These are phyloP conservation scores for Melanotaenia parkinsoni DNA, from an alignment of 2,797 vertebrate species.

Conservation along the genomic window DNA sequence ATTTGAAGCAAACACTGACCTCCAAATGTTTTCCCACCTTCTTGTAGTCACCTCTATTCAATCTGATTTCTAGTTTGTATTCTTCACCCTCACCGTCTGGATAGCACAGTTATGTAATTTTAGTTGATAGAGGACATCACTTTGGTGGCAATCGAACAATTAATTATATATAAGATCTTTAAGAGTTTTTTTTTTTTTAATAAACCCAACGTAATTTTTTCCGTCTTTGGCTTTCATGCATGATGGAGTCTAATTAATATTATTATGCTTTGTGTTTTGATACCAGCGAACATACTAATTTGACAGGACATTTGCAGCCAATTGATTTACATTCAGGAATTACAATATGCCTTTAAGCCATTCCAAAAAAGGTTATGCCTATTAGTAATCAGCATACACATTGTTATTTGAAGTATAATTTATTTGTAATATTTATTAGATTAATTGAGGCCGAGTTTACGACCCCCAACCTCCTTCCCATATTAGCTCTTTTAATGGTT, in stretches of 20 bases:
- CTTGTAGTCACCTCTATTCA: slow-evolving; percentile 29
- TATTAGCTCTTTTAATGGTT: slow-evolving; percentile 33
- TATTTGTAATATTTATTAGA: slow-evolving; percentile 1
- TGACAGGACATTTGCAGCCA: slow-evolving; percentile 11
- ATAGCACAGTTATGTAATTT: not conserved
- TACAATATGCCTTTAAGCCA: slow-evolving; percentile 5
- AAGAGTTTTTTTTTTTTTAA: not conserved
- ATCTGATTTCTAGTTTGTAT: slow-evolving; percentile 3
- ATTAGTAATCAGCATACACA: slow-evolving; percentile 11
- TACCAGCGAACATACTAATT: slow-evolving; percentile 21
- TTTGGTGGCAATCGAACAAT: not conserved
- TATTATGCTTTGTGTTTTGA: slow-evolving; percentile 43
- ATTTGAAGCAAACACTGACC: slow-evolving; percentile 49
- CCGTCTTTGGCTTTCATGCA: not conserved
- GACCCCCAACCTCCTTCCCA: not conserved
- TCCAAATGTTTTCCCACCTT: slow-evolving; percentile 45
- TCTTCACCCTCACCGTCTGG: not conserved
- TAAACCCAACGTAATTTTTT: not conserved
- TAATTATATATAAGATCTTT: not conserved
- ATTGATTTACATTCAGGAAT: slow-evolving; percentile 33
- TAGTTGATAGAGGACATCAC: not conserved
- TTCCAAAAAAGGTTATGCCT: slow-evolving; percentile 2
- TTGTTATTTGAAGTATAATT: slow-evolving; percentile 11
- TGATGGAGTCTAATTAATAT: not conserved
- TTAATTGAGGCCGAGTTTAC: slow-evolving; percentile 14